Evolutionary conservation across 2,113 vertebrate genomes (phyloP).

Genomic region (Argyrosomus japonicus): DNA sequence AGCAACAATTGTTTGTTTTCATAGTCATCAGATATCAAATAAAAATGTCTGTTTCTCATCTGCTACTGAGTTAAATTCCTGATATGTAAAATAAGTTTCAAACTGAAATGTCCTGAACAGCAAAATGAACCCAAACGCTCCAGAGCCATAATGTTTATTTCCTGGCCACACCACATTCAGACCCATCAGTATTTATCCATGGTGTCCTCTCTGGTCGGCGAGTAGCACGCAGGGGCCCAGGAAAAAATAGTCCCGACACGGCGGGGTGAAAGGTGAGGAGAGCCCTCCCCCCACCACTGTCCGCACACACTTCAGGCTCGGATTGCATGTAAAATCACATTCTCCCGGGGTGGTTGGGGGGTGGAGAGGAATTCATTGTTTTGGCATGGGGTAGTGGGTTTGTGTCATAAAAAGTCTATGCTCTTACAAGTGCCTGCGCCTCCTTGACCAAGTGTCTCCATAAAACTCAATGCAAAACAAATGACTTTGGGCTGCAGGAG

Average conservation of each 20-base stretch:
- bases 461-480: conserved; percentile 73
- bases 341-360: conserved; percentile 67
- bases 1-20: neutral
- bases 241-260: conserved; percentile 83
- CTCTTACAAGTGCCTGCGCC: conserved; percentile 72
- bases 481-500: conserved; percentile 55
- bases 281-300: conserved; percentile 86
- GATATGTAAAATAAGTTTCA: neutral
- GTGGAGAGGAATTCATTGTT: conserved; percentile 81
- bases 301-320: conserved; percentile 82
- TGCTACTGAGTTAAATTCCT: neutral
- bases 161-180: conserved; percentile 16
- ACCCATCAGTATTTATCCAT: conserved; percentile 28
- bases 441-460: conserved; percentile 74
- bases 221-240: conserved; percentile 83
- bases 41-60: neutral
- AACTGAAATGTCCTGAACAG: neutral
- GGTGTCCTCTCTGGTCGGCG: conserved; percentile 53
- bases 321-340: conserved; percentile 84
- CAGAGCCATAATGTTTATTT: neutral
- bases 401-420: conserved; percentile 77
- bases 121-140: neutral
- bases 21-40: neutral
- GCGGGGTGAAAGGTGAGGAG: conserved; percentile 93
- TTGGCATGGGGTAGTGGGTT: conserved; percentile 79